These are phyloP conservation scores for Drosophila jambulina DNA, from an alignment of 1,140 invertebrate genomes.

Conservation along the genomic window DNA sequence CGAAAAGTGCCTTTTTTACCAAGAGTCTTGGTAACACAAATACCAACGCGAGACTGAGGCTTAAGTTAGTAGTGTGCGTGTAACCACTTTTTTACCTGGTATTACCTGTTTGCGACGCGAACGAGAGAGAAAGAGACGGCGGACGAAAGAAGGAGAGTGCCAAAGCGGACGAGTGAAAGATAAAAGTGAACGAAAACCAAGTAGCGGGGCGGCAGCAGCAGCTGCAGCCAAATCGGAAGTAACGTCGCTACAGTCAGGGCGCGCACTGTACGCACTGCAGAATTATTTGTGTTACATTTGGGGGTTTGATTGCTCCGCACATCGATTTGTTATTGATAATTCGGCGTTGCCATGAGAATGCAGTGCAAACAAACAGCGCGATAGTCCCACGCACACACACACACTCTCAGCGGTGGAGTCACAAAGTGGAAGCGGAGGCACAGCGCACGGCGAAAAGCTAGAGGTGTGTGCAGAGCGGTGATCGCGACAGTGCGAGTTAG, in stretches of 20 bases:
- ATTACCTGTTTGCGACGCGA: conserved; percentile 52
- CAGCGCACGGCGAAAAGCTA: conserved; percentile 28
- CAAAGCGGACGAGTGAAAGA: conserved; percentile 43
- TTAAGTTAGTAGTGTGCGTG: conserved; percentile 35
- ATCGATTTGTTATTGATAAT: conserved; percentile 35
- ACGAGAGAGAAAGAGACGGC: conserved; percentile 4
- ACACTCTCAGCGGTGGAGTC: conserved; percentile 36
- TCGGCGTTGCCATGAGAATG: conserved; percentile 77
- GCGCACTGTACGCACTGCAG: conserved; percentile 36
- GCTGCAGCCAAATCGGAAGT: conserved; percentile 42
- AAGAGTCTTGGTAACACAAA: conserved; percentile 46
- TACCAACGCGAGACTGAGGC: conserved; percentile 35
- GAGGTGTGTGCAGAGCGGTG: conserved; percentile 40
- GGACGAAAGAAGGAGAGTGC: conserved; percentile 25
- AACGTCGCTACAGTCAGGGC: conserved; percentile 19
- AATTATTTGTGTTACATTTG: conserved; percentile 5
- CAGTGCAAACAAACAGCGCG: conserved; percentile 71
- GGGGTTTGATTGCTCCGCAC: conserved; percentile 15
- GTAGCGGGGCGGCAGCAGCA: conserved; percentile 21
- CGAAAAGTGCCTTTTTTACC: conserved; percentile 37
- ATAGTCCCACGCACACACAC: conserved; percentile 42
- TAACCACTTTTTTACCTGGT: conserved; percentile 64
- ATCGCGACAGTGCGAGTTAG: conserved; percentile 16
- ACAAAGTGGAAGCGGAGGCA: conserved; percentile 28
- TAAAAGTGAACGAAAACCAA: conserved; percentile 52